Percentiles rank a stretch among this genome's conserved stretches.
phyloP scores from a whole-genome alignment of 1,140 invertebrate genomes.

The Aphelenchoides avenae region DNA sequence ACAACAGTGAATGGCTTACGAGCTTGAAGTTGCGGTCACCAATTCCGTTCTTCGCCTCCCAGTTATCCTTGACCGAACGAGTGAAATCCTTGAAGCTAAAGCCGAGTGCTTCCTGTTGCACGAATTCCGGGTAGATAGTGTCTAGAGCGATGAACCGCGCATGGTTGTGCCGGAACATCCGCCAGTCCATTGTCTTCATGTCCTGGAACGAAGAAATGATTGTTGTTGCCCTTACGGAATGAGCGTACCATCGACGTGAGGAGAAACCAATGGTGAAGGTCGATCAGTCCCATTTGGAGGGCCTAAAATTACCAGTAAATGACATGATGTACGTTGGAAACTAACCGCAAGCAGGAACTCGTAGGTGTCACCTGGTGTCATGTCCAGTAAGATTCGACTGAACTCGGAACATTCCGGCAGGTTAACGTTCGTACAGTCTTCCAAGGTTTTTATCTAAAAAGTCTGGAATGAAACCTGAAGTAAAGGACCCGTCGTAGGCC shows the following conservation, averaged over 20 bases:
- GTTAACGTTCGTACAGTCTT: constrained; percentile 44
- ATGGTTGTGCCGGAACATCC: constrained; percentile 57
- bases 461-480: not conserved
- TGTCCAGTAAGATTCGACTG: constrained; percentile 51
- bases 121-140: constrained; percentile 35
- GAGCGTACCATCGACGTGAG: constrained; percentile 50
- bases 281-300: constrained; percentile 58
- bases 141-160: constrained; percentile 54
- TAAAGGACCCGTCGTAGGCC: not conserved
- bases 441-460: constrained; percentile 47
- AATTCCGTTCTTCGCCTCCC: constrained; percentile 25
- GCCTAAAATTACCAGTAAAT: constrained; percentile 25
- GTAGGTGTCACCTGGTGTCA: constrained; percentile 53
- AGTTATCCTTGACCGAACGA: constrained; percentile 30
- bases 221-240: constrained; percentile 4
- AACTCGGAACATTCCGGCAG: constrained; percentile 51
- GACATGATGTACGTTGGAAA: constrained; percentile 10
- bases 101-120: constrained; percentile 1
- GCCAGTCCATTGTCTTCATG: constrained; percentile 54
- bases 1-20: constrained; percentile 22
- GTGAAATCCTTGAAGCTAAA: constrained; percentile 42
- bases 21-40: constrained; percentile 43
- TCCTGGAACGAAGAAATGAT: constrained; percentile 33
- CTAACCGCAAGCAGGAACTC: constrained; percentile 48
- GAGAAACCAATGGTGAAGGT: constrained; percentile 58